These are phyloP conservation scores for Dromius quadrimaculatus DNA, from an alignment of 2,888 invertebrate genomes.

Conservation along the genomic window DNA sequence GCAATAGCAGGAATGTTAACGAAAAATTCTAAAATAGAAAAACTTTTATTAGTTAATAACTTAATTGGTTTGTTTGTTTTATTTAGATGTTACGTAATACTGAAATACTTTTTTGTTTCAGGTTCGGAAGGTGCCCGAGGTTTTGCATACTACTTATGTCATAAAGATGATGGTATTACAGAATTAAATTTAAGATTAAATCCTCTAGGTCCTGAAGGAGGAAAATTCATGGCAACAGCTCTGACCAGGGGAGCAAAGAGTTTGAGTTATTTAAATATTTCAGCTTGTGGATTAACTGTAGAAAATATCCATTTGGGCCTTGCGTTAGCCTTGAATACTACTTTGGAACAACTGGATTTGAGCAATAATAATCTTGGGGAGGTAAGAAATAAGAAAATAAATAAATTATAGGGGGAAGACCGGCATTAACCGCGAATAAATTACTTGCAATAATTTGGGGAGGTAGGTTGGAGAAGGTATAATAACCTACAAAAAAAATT, in stretches of 20 bases:
- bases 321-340: slow-evolving; percentile 58
- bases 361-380: slow-evolving; percentile 64
- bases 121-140: slow-evolving; percentile 58
- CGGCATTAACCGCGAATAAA: too few species aligned
- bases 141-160: slow-evolving; percentile 58
- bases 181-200: slow-evolving; percentile 60
- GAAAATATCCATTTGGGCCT: slow-evolving; percentile 57
- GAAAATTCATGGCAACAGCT: slow-evolving; percentile 56
- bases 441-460: too few species aligned
- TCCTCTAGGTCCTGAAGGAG: slow-evolving; percentile 58
- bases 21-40: slow-evolving; percentile 57
- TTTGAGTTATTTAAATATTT: slow-evolving; percentile 58
- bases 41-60: slow-evolving; percentile 60
- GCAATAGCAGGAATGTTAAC: slow-evolving; percentile 60
- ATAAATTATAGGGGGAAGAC: not conserved
- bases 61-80: slow-evolving; percentile 59
- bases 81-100: not conserved
- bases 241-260: slow-evolving; percentile 55
- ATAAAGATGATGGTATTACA: slow-evolving; percentile 56
- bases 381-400: slow-evolving; percentile 56
- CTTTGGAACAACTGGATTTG: slow-evolving; percentile 60
- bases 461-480: too few species aligned
- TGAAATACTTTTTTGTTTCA: slow-evolving; percentile 44
- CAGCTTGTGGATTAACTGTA: slow-evolving; percentile 61
- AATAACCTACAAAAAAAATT: too few species aligned